Base-by-base conservation (phyloP, 2,113 vertebrate species). In the Paraplagusia blochii region DNA sequence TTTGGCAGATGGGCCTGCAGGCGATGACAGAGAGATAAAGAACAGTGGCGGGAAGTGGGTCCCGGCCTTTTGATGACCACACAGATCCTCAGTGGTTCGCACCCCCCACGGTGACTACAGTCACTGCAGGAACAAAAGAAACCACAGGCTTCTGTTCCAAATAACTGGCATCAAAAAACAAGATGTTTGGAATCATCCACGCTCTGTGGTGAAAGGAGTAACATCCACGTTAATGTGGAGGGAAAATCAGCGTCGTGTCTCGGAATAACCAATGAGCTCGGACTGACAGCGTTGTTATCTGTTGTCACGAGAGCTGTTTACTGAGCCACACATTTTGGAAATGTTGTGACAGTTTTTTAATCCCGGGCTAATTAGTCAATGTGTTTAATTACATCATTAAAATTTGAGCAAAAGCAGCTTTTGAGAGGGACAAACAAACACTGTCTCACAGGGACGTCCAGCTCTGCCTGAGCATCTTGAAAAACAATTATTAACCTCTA, bases 31-130 rank as follows among this genome's bases (percentile, higher is more conserved):
- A 66, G 58, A 66, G 56, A 54, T 74, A 54, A 66, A 56, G 52
- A 72, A 66, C 55, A 74, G 68, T 80, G 71, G 70, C 58, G 74
- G 77, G 70, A 66, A 39, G 14, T 34, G 39, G 49, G 35, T 36
- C 8, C 11, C 19, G 22, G 19, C 22, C 22, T 29, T 44, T 45
- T 52, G 50, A 13, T 54, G 38, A 49, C 59, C 48, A 14, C 36
- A 43, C 22, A 58, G 48, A 36, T 12, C 57, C 58, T 52, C 2
- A 18, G 19, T 33, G 36, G 16, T 54, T 29, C 9, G 49, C 6
- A 11, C 7, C 19, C 38, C 18, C 18, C 53, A 44, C 39, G 15
- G 44, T 13, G 12, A 29, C 17, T 19, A 5, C 18, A 64, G 42
- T 2, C 13, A 12, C 22, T 19, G 22, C 22, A 29, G 22, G 22